These are phyloP conservation scores for Pseudopleuronectes americanus DNA, from an alignment of 2,797 vertebrate species.

Conservation along the genomic window DNA sequence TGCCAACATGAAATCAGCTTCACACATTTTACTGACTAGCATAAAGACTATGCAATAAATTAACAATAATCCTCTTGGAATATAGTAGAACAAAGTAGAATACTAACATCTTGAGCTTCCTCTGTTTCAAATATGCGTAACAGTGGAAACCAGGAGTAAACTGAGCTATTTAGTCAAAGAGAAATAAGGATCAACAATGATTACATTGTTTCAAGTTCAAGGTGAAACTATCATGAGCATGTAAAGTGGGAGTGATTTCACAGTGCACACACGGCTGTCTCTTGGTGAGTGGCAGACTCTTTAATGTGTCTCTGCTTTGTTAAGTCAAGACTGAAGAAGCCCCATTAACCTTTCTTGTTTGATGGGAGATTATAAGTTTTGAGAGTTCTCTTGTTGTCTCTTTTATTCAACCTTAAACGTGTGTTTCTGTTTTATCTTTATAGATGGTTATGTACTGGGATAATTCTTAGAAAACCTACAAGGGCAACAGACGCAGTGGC, in stretches of 20 bases:
- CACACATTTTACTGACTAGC: too few relatives aligned
- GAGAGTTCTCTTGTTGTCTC: conserved; percentile 11
- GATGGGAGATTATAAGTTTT: conserved; percentile 14
- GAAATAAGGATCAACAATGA: conserved; percentile 29
- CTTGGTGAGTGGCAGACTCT: conserved; percentile 44
- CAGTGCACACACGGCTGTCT: conserved; percentile 11
- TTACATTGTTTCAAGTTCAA: conserved; percentile 24
- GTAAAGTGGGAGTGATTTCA: neutral
- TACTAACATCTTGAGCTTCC: too few relatives aligned
- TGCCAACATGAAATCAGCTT: too few relatives aligned
- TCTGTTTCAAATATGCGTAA: too few relatives aligned
- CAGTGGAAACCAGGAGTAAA: conserved; percentile 11
- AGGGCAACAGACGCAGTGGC: too few relatives aligned
- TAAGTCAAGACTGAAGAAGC: conserved; percentile 26
- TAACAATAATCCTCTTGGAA: too few relatives aligned
- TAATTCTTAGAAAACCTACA: too few relatives aligned
- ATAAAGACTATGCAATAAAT: too few relatives aligned
- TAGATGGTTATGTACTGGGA: too few relatives aligned
- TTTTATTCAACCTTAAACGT: conserved; percentile 25
- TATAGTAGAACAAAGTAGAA: too few relatives aligned
- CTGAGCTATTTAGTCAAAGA: conserved; percentile 12
- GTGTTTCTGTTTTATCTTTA: neutral
- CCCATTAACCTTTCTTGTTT: conserved; percentile 35
- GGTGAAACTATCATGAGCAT: conserved; percentile 38
- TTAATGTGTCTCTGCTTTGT: conserved; percentile 45